Evolutionary conservation across 2,888 invertebrate species (phyloP).

Genomic region (Trichopoda pennipes): DNA sequence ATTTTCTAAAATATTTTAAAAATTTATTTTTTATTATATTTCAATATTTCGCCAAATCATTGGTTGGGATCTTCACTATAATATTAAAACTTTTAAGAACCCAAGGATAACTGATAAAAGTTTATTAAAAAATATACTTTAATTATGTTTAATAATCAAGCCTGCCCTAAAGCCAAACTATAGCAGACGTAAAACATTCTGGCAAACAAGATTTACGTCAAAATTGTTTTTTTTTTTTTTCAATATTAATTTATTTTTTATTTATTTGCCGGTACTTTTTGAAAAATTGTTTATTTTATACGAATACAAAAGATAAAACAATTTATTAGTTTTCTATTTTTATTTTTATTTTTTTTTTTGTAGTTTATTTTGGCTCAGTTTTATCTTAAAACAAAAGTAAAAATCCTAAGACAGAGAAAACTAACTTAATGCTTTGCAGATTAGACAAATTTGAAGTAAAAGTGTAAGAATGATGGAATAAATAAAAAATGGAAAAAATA

Average conservation of each 20-base stretch:
- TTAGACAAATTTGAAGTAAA: conserved; percentile 52
- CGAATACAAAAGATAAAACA: conserved; percentile 60
- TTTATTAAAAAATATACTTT: conserved; percentile 6
- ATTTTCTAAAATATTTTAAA: too few relatives aligned
- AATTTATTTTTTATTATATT: too few relatives aligned
- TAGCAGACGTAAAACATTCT: conserved; percentile 59
- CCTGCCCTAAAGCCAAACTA: conserved; percentile 47
- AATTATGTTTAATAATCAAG: conserved; percentile 44
- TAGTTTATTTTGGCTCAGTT: conserved; percentile 11
- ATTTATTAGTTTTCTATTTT: conserved; percentile 16
- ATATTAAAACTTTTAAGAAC: background rate
- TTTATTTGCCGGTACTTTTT: conserved; percentile 32
- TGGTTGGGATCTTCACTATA: too few relatives aligned
- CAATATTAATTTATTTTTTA: background rate
- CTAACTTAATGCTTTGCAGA: conserved; percentile 40
- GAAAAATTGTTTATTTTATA: conserved; percentile 58
- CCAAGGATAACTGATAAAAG: background rate
- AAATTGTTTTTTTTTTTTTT: conserved; percentile 58
- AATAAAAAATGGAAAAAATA: conserved; percentile 24
- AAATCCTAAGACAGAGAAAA: conserved; percentile 60
- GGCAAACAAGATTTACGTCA: conserved; percentile 53
- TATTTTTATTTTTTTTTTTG: background rate
- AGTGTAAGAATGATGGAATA: conserved; percentile 29
- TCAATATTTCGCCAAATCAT: too few relatives aligned
- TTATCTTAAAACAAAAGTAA: conserved; percentile 51